Percentiles rank a stretch among this genome's conserved stretches.
phyloP scores from a whole-genome alignment of 2,113 vertebrate species.

The Origma solitaria region DNA sequence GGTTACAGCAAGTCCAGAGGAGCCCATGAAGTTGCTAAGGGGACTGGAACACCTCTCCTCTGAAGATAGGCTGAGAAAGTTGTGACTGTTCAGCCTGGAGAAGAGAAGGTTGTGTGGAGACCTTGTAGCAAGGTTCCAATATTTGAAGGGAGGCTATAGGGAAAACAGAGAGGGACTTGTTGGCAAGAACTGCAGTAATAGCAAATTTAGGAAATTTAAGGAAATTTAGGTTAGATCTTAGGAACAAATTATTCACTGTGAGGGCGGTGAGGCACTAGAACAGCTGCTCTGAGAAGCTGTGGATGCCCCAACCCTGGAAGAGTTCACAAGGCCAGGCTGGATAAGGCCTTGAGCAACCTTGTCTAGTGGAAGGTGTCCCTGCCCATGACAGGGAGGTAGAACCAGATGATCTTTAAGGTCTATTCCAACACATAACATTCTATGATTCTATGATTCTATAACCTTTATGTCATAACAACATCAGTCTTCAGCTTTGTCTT shows the following conservation, averaged over 20 bases:
- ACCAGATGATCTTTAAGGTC: not conserved
- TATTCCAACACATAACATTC: not conserved
- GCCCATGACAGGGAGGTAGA: accelerated
- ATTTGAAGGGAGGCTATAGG: too few relatives aligned
- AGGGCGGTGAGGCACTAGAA: too few relatives aligned
- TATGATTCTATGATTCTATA: not conserved
- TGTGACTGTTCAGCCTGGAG: not conserved
- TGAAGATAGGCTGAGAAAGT: not conserved
- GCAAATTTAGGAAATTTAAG: not conserved
- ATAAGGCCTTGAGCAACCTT: not conserved
- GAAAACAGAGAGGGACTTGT: not conserved
- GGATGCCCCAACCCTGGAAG: not conserved
- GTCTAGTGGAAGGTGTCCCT: too few relatives aligned
- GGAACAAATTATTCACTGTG: not conserved
- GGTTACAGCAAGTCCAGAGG: not conserved
- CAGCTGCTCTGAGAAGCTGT: not conserved
- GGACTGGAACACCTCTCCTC: not conserved
- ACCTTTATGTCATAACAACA: not conserved
- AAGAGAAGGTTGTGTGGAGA: not conserved
- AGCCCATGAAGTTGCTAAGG: not conserved
- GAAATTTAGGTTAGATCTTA: not conserved
- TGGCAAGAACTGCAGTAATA: not conserved
- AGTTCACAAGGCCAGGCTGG: not conserved
- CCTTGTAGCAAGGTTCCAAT: not conserved
- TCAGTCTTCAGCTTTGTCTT: not conserved